Evolutionary conservation across 2,797 vertebrate species (phyloP).

Genomic region (Rhynchonycteris naso): DNA sequence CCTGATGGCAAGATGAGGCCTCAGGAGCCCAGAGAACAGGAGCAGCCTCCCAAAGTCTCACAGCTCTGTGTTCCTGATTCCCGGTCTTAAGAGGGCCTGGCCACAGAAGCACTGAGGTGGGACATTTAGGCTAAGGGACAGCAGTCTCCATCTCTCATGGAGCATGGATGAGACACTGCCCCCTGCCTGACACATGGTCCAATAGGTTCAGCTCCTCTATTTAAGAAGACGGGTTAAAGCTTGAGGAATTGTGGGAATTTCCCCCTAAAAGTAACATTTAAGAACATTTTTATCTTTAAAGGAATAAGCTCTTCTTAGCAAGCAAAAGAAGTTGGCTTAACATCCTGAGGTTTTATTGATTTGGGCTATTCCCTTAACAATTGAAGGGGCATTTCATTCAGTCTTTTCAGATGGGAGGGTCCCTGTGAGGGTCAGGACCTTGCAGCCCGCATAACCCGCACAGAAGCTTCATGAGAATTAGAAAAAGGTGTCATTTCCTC

Average conservation of each 20-base stretch:
- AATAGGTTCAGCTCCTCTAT: background rate
- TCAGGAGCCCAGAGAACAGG: background rate
- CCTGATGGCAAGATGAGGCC: background rate
- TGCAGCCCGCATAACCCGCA: background rate
- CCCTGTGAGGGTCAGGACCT: background rate
- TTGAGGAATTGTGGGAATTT: background rate
- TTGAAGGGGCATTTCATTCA: background rate
- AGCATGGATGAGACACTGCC: background rate
- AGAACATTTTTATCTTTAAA: conserved; percentile 37
- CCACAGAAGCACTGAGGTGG: background rate
- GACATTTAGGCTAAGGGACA: background rate
- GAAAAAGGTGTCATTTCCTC: conserved; percentile 9
- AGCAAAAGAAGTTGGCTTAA: conserved; percentile 20
- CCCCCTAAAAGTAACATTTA: background rate
- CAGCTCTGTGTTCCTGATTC: background rate
- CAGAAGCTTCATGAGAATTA: background rate
- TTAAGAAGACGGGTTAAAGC: background rate
- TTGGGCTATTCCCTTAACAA: conserved; percentile 1
- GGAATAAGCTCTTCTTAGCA: background rate
- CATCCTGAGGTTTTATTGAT: background rate
- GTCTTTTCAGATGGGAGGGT: background rate
- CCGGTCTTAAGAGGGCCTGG: background rate
- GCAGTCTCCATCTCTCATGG: background rate
- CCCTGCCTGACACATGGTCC: background rate
- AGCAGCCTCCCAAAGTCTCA: background rate